Base-by-base conservation (phyloP, 2,888 invertebrate species). In the Stegophylla sp. region DNA sequence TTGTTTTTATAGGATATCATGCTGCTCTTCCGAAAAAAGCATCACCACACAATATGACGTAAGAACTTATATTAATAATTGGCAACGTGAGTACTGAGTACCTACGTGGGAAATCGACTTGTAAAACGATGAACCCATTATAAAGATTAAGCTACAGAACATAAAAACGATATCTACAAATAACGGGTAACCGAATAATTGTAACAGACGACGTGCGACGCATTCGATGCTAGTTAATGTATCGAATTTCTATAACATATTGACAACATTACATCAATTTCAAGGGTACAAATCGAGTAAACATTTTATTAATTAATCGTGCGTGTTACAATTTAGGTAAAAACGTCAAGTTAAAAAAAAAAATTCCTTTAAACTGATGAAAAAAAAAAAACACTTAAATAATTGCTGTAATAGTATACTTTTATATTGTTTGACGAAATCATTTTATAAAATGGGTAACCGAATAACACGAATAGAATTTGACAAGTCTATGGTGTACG, bases 51-150 rank as follows among this genome's bases (percentile, higher is more conserved):
- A n/a, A n/a, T n/a, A n/a, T n/a, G n/a, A n/a, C n/a, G n/a, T n/a
- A n/a, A n/a, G n/a, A n/a, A n/a, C n/a, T n/a, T n/a, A n/a, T n/a
- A n/a, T n/a, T n/a, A n/a, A n/a, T n/a, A n/a, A n/a, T n/a, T n/a
- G n/a, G n/a, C n/a, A n/a, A n/a, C n/a, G n/a, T n/a, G n/a, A n/a
- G n/a, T n/a, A n/a, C n/a, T n/a, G n/a, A n/a, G n/a, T n/a, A n/a
- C n/a, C n/a, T n/a, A 34, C 34, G 3, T 34, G 7, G 7, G 7
- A 34, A 34, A 34, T 34, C 34, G 4, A 34, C 9, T 56, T 20
- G 20, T 56, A 20, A 56, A 56, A 20, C 20, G 56, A 56, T 56
- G 56, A 56, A 56, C 10, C 56, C 56, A 56, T 56, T 56, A 23
- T 7, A 23, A 12, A 7, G 56, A 56, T 56, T 56, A 23, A 56